These are phyloP conservation scores for Chrysolina oricalcia DNA, from an alignment of 2,888 invertebrate species.

Conservation along the genomic window DNA sequence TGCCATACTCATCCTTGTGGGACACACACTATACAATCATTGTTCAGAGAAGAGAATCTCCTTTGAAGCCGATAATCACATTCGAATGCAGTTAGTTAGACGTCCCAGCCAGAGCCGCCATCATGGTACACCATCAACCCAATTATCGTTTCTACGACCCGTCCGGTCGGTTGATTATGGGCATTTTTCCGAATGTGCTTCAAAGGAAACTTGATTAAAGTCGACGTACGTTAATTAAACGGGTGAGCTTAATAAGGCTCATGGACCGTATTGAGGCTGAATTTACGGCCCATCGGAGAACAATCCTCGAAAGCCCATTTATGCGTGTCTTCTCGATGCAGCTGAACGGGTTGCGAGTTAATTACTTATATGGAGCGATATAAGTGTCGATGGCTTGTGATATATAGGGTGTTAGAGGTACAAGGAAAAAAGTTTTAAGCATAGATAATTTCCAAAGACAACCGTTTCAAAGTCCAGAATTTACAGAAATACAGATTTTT, in stretches of 20 bases:
- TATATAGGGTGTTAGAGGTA: too few species aligned
- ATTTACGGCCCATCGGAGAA: constrained; percentile 13
- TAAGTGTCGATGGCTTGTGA: too few species aligned
- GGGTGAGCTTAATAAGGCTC: constrained; percentile 32
- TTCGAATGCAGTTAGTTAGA: not conserved
- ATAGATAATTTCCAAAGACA: too few species aligned
- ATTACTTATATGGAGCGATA: not conserved
- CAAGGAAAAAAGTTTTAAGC: too few species aligned
- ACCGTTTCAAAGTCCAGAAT: too few species aligned
- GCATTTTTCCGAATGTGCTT: constrained; percentile 43
- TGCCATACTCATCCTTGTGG: too few species aligned
- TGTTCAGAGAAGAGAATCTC: not conserved
- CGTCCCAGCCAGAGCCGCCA: not conserved
- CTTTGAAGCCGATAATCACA: not conserved
- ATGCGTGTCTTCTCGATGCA: not conserved
- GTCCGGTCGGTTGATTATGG: constrained; percentile 31
- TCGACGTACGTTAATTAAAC: constrained; percentile 47
- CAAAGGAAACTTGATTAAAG: constrained; percentile 45
- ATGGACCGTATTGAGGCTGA: constrained; percentile 25
- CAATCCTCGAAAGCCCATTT: constrained; percentile 12
- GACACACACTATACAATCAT: too few species aligned
- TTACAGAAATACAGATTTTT: too few species aligned
- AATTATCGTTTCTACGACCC: constrained; percentile 17
- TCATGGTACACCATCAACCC: constrained; percentile 11
- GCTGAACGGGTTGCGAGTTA: constrained; percentile 1